These are phyloP conservation scores for Eulemur coronatus DNA, from an alignment of 2,797 vertebrate genomes.

Conservation along the genomic window DNA sequence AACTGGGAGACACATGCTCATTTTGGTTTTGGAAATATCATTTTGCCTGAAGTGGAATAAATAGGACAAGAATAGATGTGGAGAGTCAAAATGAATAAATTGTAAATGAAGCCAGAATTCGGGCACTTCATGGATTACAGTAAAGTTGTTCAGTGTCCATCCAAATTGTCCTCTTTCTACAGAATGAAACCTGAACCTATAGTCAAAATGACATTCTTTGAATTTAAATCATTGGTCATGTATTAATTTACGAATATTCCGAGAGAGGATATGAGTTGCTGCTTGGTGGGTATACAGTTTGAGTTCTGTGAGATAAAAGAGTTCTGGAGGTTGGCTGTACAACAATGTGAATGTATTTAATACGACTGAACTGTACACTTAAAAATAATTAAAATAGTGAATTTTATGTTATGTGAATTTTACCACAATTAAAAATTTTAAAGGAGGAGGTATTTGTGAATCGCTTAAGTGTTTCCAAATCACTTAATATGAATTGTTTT, in stretches of 20 bases:
- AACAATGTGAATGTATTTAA: neutral
- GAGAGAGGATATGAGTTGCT: neutral
- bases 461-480: neutral
- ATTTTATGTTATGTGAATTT: neutral
- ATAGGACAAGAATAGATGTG: neutral
- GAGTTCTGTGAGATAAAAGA: neutral
- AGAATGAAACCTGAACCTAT: neutral
- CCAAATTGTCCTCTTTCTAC: neutral
- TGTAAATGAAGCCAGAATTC: neutral
- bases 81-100: neutral
- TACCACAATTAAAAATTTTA: neutral
- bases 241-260: neutral
- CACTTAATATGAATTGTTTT: neutral
- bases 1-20: neutral
- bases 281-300: neutral
- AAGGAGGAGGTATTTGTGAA: neutral
- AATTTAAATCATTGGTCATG: neutral
- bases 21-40: neutral
- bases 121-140: neutral
- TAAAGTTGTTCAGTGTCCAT: neutral
- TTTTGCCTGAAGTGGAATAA: neutral
- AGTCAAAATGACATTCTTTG: neutral
- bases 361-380: neutral
- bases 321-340: neutral
- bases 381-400: neutral